Evolutionary conservation across 2,113 vertebrate species (phyloP).

Genomic region (Gallinago undulata): DNA sequence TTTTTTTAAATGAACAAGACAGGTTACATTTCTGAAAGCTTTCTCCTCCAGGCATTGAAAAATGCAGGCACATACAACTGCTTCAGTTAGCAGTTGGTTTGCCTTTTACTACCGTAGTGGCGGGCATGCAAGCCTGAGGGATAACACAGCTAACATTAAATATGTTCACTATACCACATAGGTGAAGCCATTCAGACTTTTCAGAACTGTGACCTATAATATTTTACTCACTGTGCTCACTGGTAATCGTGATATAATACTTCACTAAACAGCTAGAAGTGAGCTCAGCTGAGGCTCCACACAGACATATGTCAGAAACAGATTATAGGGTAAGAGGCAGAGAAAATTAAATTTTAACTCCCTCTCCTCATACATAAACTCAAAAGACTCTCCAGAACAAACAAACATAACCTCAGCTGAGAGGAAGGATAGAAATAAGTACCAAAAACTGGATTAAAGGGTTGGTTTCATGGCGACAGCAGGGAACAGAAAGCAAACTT

Average conservation of each 20-base stretch:
- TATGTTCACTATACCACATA: background rate
- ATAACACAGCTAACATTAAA: background rate
- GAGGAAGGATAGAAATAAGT: background rate
- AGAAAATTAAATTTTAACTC: conserved; percentile 49
- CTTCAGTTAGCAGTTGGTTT: background rate
- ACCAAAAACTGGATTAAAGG: background rate
- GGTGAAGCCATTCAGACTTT: background rate
- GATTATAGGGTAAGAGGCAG: background rate
- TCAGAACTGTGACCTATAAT: background rate
- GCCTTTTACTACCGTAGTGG: background rate
- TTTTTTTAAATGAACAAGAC: background rate
- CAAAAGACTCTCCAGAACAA: background rate
- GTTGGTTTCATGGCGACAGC: background rate
- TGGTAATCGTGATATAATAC: background rate
- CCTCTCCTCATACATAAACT: background rate
- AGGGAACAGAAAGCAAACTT: background rate
- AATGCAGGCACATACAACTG: background rate
- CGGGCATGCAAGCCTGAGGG: background rate
- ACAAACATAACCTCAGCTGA: background rate
- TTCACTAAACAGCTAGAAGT: background rate
- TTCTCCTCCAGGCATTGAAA: background rate
- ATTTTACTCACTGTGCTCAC: background rate
- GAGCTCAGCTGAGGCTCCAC: background rate
- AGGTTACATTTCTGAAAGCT: background rate
- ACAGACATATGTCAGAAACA: conserved; percentile 2